These are phyloP conservation scores for Aspidoscelis tigris DNA, from an alignment of 2,113 vertebrate genomes.

Conservation along the genomic window DNA sequence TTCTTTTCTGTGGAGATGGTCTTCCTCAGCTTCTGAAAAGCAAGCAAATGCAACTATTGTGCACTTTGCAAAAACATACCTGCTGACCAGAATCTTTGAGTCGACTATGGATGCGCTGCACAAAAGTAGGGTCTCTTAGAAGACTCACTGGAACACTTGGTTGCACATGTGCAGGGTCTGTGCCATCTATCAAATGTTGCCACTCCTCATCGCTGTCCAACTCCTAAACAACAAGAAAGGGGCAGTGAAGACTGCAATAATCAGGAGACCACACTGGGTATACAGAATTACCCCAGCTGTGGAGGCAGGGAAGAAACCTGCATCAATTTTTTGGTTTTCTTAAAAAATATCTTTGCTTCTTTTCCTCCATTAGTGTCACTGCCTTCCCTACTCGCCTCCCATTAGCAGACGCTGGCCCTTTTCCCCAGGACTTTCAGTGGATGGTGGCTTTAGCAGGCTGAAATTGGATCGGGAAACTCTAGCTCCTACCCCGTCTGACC, in stretches of 20 bases:
- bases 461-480: no score
- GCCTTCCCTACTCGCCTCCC: no score
- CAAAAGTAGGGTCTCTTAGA: constrained; percentile 72
- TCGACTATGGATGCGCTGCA: constrained; percentile 71
- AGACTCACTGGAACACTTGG: constrained; percentile 65
- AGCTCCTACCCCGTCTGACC: no score
- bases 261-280: background rate
- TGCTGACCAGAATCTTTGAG: constrained; percentile 78
- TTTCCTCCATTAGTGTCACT: no score
- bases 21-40: background rate
- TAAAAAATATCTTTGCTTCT: no score
- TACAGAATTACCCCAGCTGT: no score
- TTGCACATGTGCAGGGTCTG: constrained; percentile 64
- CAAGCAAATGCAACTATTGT: background rate
- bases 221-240: constrained; percentile 65
- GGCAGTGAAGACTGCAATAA: background rate
- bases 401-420: no score
- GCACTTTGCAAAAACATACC: constrained; percentile 69
- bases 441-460: no score
- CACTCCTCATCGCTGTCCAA: constrained; percentile 84
- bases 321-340: no score
- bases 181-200: constrained; percentile 74
- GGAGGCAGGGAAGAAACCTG: no score
- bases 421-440: no score
- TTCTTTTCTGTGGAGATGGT: background rate